Evolutionary conservation across 2,113 vertebrate genomes (phyloP).

Genomic region (Rhynchomys soricoides): DNA sequence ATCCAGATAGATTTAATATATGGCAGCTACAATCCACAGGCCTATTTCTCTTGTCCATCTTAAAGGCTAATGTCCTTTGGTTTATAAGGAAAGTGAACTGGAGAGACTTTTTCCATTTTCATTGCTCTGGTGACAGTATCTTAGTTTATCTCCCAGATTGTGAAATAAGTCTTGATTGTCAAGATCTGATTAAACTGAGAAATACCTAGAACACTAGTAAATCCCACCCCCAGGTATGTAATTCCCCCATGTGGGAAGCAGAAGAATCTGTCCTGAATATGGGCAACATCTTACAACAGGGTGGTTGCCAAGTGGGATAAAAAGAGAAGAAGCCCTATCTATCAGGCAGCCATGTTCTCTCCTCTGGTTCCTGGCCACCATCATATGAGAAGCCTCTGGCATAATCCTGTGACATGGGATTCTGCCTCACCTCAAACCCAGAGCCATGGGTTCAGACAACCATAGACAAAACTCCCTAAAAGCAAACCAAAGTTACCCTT

Average conservation of each 20-base stretch:
- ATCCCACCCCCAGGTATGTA: neutral
- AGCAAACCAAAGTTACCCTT: neutral
- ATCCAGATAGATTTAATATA: neutral
- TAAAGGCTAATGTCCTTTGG: neutral
- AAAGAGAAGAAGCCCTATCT: neutral
- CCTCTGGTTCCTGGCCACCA: neutral
- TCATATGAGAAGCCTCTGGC: neutral
- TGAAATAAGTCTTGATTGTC: neutral
- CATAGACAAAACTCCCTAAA: neutral
- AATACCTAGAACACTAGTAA: neutral
- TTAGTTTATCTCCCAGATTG: neutral
- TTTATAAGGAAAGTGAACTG: neutral
- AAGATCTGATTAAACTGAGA: neutral
- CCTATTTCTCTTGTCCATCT: neutral
- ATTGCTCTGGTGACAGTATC: neutral
- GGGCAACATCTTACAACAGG: neutral
- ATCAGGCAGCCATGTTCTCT: neutral
- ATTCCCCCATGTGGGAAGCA: neutral
- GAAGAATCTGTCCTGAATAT: neutral
- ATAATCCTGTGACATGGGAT: too few species aligned
- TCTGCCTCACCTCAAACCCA: neutral
- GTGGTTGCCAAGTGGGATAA: too few species aligned
- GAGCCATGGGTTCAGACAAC: neutral
- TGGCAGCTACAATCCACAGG: neutral
- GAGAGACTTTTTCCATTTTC: neutral